A percentile compares a stretch with the other conserved stretches of the same genome.
These are phyloP conservation scores for Caenorhabditis sulstoni DNA, from an alignment of 2,888 invertebrate genomes.

Conservation along the genomic window DNA sequence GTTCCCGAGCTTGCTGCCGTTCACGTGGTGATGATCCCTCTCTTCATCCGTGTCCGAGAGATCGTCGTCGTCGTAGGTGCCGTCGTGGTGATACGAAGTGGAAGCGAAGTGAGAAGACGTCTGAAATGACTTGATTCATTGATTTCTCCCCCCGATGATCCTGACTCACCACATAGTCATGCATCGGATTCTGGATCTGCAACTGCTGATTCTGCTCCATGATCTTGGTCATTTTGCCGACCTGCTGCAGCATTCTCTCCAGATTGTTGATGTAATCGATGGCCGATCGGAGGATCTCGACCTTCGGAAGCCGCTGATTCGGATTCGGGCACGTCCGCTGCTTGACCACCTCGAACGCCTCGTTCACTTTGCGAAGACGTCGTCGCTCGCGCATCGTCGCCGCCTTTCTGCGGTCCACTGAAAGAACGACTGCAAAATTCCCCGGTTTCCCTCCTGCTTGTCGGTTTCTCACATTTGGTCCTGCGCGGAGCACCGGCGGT, in stretches of 20 bases:
- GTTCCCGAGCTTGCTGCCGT: constrained; percentile 42
- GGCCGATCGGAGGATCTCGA: constrained; percentile 96
- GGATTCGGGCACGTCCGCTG: constrained; percentile 94
- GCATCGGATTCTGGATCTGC: constrained; percentile 32
- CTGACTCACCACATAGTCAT: constrained; percentile 62
- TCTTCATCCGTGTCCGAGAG: constrained; percentile 49
- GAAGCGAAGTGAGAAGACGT: constrained; percentile 59
- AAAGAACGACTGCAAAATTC: constrained; percentile 78
- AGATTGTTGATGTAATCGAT: constrained; percentile 94
- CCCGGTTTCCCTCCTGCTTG: background rate
- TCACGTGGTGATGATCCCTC: constrained; percentile 17
- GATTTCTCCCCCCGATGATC: too few relatives aligned
- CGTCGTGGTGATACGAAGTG: constrained; percentile 39
- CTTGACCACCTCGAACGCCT: constrained; percentile 96
- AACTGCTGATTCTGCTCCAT: constrained; percentile 72
- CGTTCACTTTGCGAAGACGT: constrained; percentile 95
- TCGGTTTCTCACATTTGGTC: constrained; percentile 59
- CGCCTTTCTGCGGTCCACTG: constrained; percentile 95
- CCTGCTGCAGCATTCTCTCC: constrained; percentile 81
- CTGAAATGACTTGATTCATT: constrained; percentile 17
- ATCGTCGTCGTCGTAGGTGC: constrained; percentile 49
- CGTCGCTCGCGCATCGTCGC: constrained; percentile 95
- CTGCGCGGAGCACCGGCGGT: constrained; percentile 52
- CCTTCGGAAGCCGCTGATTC: constrained; percentile 95
- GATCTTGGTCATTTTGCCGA: constrained; percentile 78